Evolutionary conservation across 2,888 invertebrate genomes (phyloP), one percentile per base, ranked within the genome.

Genomic region (Cheilosia urbana): DNA sequence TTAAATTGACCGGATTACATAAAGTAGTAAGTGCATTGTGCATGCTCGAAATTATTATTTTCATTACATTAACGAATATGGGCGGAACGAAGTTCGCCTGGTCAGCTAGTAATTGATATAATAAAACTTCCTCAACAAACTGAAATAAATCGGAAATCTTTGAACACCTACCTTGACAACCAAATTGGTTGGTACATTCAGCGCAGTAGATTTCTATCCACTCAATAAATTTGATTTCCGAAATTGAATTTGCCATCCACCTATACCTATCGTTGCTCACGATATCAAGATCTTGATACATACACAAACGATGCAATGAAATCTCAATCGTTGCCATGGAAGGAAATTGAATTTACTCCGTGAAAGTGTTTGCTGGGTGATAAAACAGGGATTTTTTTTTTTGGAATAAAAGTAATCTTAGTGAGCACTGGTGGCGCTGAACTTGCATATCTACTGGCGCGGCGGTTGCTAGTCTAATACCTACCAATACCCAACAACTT

Each of bases 331-430:
- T 51, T 72, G 49, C 9, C 37, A 60, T 71, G 58, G 57, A 78
- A 65, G 72, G 57, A 78, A 78, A 78, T 78, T 72, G 78, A 78
- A 78, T 78, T 78, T 57, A 24, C 37, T 17, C 58, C 49, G 49
- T 55, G 47, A 69, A 62, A 69, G 62, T 49, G 51, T 15, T 19
- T 34, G 37, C 3, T 5, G 19, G 21, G 6, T 4, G 27, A 15
- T 21, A 19, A n/a, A 19, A 30, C 6, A 4, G 13, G 19, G n/a
- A 4, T 19, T 34, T 37, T 13, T 63, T 63, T 30, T 49, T 63
- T 49, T 30, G 3, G 6, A 63, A 47, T 19, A 63, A 47, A 30
- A 17, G 27, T 4, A 49, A 49, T 34, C 19, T 34, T 49, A 63
- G 63, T 49, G 17, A 47, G 63, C 34, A 47, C 13, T 63, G 2